Base-by-base conservation (phyloP, 2,113 vertebrate genomes). In the Phylloscopus trochiloides region DNA sequence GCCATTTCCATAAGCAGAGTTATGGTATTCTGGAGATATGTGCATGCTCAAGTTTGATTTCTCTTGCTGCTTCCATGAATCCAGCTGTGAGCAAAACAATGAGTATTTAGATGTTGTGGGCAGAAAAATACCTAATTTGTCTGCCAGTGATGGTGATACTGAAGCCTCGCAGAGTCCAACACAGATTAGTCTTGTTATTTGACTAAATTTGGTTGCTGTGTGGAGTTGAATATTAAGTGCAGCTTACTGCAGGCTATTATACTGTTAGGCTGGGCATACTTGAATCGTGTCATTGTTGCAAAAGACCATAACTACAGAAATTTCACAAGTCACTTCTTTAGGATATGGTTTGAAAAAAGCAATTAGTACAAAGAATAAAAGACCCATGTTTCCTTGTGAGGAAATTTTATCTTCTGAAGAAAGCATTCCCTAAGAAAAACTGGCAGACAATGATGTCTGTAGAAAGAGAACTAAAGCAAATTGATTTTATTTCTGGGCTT, bases 381-480 rank as follows among this genome's bases (percentile, higher is more conserved):
- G 45, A 45, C 17, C 17, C 2, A 1, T 29, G 14, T 72, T 47
- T 87, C 8, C 16, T 47, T 48, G 10, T 1, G 5, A 82, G 43
- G 48, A 78, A 90, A 55, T 6, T 38, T 29, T 55, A 17, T 43
- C 73, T 91, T 87, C 17, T 67, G 43, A 71, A 36, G 42, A 29
- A 91, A 87, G 19, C 15, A 20, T 67, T 91, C 31, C 24, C 81
- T 29, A n/a, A 59, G 65, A 87, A 91, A 92, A 81, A n/a, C 47
- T 73, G 86, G 15, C 32, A 80, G 54, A 54, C 34, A 78, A 17
- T 57, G 55, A 72, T n/a, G 40, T 67, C 51, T 67, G n/a, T 62
- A 68, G 61, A 75, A 91, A 68, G n/a, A 57, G n/a, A 91, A 75
- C 87, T 90, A 87, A 54, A 89, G 72, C 12, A 74, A 92, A 81